Percentiles rank a stretch among this genome's conserved stretches.
These are phyloP conservation scores for Notothenia coriiceps DNA, from an alignment of 2,113 vertebrate genomes.

Conservation along the genomic window DNA sequence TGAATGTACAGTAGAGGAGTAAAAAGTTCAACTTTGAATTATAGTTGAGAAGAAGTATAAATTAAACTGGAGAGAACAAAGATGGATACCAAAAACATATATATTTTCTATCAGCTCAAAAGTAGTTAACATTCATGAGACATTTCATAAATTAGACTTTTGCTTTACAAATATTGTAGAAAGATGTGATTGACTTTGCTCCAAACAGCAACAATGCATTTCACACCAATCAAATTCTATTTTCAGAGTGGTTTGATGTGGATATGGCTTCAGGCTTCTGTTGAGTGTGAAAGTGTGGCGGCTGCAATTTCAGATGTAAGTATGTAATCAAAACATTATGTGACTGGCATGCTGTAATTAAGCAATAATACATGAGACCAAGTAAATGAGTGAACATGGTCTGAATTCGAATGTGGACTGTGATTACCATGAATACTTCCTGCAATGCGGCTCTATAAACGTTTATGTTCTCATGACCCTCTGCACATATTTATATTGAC, in stretches of 20 bases:
- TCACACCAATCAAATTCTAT: background rate
- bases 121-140: constrained; percentile 7
- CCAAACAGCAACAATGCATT: constrained; percentile 18
- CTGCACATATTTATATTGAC: background rate
- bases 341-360: constrained; percentile 50
- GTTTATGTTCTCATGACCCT: constrained; percentile 1
- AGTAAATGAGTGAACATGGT: constrained; percentile 7
- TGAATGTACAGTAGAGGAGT: too few relatives aligned
- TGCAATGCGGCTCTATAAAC: background rate
- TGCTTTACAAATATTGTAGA: background rate
- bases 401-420: constrained; percentile 29
- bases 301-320: constrained; percentile 23
- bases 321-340: constrained; percentile 51
- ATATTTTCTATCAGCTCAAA: background rate
- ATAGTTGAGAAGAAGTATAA: too few relatives aligned
- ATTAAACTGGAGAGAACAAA: constrained; percentile 3
- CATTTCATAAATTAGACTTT: background rate
- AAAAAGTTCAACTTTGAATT: too few relatives aligned
- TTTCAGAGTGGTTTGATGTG: constrained; percentile 14
- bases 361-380: constrained; percentile 24
- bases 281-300: constrained; percentile 26
- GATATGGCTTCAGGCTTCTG: constrained; percentile 24
- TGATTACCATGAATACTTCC: constrained; percentile 12
- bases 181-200: constrained; percentile 3
- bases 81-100: background rate